Evolutionary conservation across 2,888 invertebrate species (phyloP), one percentile per base, ranked within the genome.

Genomic region (Criorhina ranunculi): DNA sequence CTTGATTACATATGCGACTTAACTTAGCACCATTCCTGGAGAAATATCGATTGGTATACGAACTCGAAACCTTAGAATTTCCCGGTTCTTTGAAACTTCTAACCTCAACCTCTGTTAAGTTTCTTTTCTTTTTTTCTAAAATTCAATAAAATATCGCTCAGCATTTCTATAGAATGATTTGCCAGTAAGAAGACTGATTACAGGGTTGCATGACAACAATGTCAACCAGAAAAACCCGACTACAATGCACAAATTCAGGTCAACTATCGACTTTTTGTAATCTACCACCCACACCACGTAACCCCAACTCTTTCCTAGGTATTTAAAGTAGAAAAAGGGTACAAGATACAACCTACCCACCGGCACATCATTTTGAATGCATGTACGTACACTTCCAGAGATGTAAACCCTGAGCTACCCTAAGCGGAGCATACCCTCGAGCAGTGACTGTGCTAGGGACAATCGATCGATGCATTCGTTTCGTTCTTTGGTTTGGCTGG

Each of bases 381-480:
- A 82, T 66, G 82, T 66, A 37, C 51, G 64, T 59, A 72, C 66
- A 66, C 59, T 51, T 51, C 40, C n/a, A 55, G 42, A 57, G 62
- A 72, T 67, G 51, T 60, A 53, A 67, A 42, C 66, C 60, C 79
- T 44, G 64, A 66, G 57, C 59, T 79, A 66, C 64, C 59, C 66
- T 51, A 59, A 60, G 53, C 24, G 9, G 37, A 40, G 29, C 15
- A 4, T 51, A 67, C 53, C 37, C 37, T 29, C 53, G n/a, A 46
- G 49, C 42, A 8, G 33, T 35, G 53, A 42, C 42, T 42, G 19
- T 33, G 33, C 40, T 53, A 12, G 35, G 31, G 49, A 77, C 70
- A 55, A 62, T 78, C 72, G 82, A 83, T 73, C 78, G 78, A 78
- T 83, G 82, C 82, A 78, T 57, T 78, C 42, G 31, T 73, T 66